Conservation (phyloP, 2,888 invertebrate species). For the Pandemis cinnamomeana region DNA sequence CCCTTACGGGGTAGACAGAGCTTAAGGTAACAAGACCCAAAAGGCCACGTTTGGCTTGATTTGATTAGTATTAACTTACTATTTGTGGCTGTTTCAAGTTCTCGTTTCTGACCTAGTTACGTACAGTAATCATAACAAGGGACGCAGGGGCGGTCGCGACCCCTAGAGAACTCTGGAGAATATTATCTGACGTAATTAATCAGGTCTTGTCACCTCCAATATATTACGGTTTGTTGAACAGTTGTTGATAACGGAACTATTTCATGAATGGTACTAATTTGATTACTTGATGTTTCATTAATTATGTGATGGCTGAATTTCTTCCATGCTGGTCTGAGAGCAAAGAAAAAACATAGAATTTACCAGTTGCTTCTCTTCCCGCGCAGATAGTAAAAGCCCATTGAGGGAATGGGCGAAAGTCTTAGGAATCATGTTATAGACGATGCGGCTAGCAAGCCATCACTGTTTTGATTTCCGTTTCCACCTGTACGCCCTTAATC, state of each 20-base stretch:
- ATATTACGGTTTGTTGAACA: slow-evolving; percentile 30
- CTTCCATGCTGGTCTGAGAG: too few relatives aligned
- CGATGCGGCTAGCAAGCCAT: too few relatives aligned
- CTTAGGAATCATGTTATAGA: too few relatives aligned
- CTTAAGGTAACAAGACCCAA: too few relatives aligned
- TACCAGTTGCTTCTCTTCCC: too few relatives aligned
- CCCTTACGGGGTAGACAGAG: too few relatives aligned
- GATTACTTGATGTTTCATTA: slow-evolving; percentile 2
- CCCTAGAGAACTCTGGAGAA: background rate
- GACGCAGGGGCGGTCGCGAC: slow-evolving; percentile 1
- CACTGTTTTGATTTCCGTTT: too few relatives aligned
- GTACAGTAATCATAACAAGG: slow-evolving; percentile 17
- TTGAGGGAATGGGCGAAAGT: too few relatives aligned
- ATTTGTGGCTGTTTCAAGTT: background rate
- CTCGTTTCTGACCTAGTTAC: slow-evolving; percentile 16
- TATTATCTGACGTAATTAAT: slow-evolving; percentile 37
- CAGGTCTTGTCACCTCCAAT: slow-evolving; percentile 17
- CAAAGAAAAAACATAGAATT: too few relatives aligned
- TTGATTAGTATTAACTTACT: background rate
- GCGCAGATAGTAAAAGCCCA: too few relatives aligned
- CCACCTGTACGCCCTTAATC: too few relatives aligned
- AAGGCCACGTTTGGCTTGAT: too few relatives aligned
- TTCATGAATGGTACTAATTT: slow-evolving; percentile 18
- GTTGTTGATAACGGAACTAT: slow-evolving; percentile 30
- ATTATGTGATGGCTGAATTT: background rate